These are phyloP conservation scores for Cephalotes varians DNA, from an alignment of 2,888 invertebrate species.

Conservation along the genomic window DNA sequence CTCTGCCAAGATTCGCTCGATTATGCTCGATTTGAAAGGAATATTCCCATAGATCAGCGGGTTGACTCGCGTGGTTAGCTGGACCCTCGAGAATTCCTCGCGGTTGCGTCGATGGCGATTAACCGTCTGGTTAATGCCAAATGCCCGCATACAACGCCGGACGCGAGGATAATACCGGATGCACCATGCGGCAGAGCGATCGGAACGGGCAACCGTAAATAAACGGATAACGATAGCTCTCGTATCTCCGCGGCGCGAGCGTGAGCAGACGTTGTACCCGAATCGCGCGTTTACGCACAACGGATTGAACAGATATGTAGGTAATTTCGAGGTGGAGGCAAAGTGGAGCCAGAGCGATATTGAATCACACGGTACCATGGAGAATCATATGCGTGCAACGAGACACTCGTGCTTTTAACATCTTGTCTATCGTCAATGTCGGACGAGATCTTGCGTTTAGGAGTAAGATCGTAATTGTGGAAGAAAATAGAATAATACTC, in stretches of 20 bases:
- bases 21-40: neutral
- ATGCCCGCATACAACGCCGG: conserved; percentile 57
- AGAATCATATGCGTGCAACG: neutral
- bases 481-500: neutral
- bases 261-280: conserved; percentile 69
- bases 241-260: conserved; percentile 68
- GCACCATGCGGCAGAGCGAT: conserved; percentile 68
- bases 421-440: too few relatives aligned
- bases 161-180: conserved; percentile 71
- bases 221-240: conserved; percentile 80
- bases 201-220: conserved; percentile 77
- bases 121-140: conserved; percentile 68
- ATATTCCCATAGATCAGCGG: neutral
- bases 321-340: conserved; percentile 69
- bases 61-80: conserved; percentile 7
- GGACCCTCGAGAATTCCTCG: conserved; percentile 40
- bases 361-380: neutral
- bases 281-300: conserved; percentile 63
- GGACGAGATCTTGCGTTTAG: neutral
- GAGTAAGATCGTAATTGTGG: neutral
- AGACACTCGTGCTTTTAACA: neutral
- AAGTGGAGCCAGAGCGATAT: neutral
- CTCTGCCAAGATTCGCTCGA: neutral
- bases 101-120: conserved; percentile 45
- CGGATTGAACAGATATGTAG: conserved; percentile 75